Evolutionary conservation across 2,113 vertebrate genomes (phyloP).

Genomic region (Acrocephalus arundinaceus): DNA sequence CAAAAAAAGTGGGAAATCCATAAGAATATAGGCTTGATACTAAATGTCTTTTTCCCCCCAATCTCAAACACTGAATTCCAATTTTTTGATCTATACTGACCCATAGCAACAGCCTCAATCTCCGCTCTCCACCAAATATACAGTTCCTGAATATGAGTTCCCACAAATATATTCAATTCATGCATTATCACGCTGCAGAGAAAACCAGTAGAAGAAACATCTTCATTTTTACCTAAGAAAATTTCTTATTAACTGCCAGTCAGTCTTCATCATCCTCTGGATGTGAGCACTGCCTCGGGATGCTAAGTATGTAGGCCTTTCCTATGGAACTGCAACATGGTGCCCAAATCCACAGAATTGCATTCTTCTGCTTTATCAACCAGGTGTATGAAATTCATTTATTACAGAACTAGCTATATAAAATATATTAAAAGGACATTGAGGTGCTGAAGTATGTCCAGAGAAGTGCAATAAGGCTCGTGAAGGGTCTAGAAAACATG

Average conservation of each 20-base stretch:
- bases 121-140: not conserved
- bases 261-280: not conserved
- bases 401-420: not conserved
- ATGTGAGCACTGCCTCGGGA: not conserved
- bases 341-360: not conserved
- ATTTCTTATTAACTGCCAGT: not conserved
- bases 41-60: rapidly evolving
- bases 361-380: not conserved
- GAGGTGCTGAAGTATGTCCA: not conserved
- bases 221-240: not conserved
- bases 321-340: not conserved
- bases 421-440: not conserved
- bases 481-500: not conserved
- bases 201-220: not conserved
- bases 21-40: not conserved
- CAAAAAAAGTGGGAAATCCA: not conserved
- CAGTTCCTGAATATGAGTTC: not conserved
- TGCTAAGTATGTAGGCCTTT: not conserved
- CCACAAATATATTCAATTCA: not conserved
- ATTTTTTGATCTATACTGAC: not conserved
- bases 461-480: not conserved
- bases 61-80: not conserved
- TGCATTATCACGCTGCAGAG: not conserved
- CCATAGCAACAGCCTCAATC: not conserved
- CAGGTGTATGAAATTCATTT: not conserved